Conservation (phyloP, 2,113 vertebrate species). For the Anarhynchus alexandrinus region DNA sequence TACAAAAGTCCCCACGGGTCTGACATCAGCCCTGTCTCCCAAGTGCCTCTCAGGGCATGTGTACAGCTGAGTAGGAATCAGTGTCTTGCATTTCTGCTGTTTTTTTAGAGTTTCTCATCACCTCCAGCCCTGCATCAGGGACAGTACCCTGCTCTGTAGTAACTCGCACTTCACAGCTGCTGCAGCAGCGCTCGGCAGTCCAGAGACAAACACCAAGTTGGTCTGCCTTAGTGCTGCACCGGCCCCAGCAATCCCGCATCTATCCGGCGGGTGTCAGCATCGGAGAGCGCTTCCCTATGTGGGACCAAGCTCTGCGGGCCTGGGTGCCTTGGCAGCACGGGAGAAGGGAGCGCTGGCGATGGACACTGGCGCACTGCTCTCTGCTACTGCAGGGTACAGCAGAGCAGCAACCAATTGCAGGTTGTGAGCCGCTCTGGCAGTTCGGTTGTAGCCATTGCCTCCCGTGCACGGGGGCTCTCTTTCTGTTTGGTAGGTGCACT, state of each 20-base stretch:
- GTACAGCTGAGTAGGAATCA: neutral
- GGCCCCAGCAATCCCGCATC: fast-evolving
- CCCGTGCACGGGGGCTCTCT: neutral
- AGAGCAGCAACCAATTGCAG: neutral
- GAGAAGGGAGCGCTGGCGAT: neutral
- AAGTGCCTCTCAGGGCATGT: neutral
- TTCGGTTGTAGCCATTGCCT: too few relatives aligned
- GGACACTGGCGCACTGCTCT: fast-evolving
- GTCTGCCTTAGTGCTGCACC: fast-evolving
- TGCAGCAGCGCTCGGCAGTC: fast-evolving
- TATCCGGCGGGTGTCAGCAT: neutral
- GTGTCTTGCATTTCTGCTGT: neutral
- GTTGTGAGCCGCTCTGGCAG: neutral
- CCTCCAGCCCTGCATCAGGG: neutral
- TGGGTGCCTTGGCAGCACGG: neutral
- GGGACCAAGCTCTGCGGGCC: neutral
- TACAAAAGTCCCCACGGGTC: neutral
- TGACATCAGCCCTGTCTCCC: neutral
- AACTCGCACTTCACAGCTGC: neutral
- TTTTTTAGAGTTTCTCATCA: neutral
- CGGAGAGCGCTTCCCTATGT: fast-evolving
- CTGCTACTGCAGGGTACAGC: neutral
- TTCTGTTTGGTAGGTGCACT: neutral
- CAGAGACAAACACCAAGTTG: fast-evolving
- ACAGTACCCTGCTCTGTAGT: neutral